Evolutionary conservation across 2,113 vertebrate genomes (phyloP).

Genomic region (Heptranchias perlo): DNA sequence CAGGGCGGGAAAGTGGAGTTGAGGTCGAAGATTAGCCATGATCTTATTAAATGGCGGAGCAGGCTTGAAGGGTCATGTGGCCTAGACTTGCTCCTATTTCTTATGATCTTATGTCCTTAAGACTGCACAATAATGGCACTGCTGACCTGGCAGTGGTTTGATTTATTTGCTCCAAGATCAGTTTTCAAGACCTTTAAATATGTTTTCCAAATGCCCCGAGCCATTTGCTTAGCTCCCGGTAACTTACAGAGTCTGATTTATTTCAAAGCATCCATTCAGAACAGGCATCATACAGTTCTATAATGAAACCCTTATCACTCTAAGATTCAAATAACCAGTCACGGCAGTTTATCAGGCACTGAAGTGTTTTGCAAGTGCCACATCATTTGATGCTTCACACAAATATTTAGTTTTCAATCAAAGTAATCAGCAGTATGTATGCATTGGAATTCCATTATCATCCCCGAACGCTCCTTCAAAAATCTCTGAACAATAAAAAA

Average conservation of each 20-base stretch:
- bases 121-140: neutral
- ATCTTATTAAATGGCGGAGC: too few relatives aligned
- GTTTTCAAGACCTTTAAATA: neutral
- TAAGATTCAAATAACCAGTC: neutral
- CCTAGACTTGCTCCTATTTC: too few relatives aligned
- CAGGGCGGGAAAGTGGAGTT: too few relatives aligned
- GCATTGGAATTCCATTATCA: neutral
- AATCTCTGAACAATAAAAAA: neutral
- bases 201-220: neutral
- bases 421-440: neutral
- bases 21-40: too few relatives aligned
- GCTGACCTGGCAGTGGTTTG: neutral
- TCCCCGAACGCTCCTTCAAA: neutral
- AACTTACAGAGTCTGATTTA: neutral
- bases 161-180: neutral
- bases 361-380: neutral
- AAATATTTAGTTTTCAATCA: neutral
- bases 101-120: too few relatives aligned
- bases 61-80: too few relatives aligned
- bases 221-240: neutral
- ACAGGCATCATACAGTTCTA: neutral
- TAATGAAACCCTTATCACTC: neutral
- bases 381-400: neutral
- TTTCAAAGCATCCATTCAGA: neutral
- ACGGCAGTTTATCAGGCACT: neutral